A percentile compares a stretch with the other conserved stretches of the same genome.
Evolutionary conservation across 2,113 vertebrate species (phyloP).

Genomic region (Apistogramma diplotaenia): DNA sequence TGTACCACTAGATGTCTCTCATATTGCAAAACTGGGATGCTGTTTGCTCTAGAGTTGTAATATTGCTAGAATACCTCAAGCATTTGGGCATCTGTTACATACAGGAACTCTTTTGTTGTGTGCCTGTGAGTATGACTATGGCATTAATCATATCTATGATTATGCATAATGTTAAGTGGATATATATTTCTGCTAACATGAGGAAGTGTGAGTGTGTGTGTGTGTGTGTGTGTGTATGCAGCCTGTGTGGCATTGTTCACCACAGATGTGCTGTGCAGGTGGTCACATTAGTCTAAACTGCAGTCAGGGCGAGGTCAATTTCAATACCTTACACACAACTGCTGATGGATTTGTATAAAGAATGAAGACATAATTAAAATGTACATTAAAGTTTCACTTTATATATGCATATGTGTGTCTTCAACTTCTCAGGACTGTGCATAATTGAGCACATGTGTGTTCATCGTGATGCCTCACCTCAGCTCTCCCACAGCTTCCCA

Average conservation of each 20-base stretch:
- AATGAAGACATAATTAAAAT: neutral
- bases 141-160: conserved; percentile 21
- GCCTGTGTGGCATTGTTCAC: neutral
- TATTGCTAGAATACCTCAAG: neutral
- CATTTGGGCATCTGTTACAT: conserved; percentile 2
- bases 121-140: neutral
- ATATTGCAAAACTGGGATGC: conserved; percentile 2
- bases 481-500: conserved; percentile 76
- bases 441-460: conserved; percentile 72
- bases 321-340: neutral
- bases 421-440: conserved; percentile 31
- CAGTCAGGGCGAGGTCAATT: conserved; percentile 3
- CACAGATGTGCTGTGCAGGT: conserved; percentile 61
- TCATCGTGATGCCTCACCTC: conserved; percentile 79
- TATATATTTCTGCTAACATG: neutral
- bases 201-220: neutral
- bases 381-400: neutral
- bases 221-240: neutral
- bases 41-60: neutral
- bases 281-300: conserved; percentile 38
- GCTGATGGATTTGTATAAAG: conserved; percentile 15
- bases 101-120: neutral
- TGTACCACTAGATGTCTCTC: conserved; percentile 27
- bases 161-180: conserved; percentile 5
- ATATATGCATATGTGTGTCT: neutral